Evolutionary conservation across 53 echinoderm and acorn worm genomes (phyloP).

Genomic region (Apostichopus leukothele): DNA sequence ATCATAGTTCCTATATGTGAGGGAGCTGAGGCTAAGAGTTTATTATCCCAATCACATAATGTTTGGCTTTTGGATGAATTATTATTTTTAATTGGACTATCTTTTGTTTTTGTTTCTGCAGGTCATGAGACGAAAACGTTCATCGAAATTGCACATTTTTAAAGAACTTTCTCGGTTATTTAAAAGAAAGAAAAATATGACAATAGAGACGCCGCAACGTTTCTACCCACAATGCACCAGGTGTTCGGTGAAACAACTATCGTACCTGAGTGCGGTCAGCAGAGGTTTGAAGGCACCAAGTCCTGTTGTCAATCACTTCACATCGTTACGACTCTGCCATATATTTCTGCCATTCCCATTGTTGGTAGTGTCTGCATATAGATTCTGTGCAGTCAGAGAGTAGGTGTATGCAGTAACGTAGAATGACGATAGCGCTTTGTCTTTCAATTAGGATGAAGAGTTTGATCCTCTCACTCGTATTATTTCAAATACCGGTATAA

Average conservation of each 20-base stretch:
- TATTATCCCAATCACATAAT: not conserved
- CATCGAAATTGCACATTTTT: conserved; percentile 6
- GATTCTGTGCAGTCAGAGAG: conserved; percentile 29
- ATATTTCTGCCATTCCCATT: conserved; percentile 80
- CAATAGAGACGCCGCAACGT: conserved; percentile 36
- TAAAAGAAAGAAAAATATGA: not conserved
- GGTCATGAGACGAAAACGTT: conserved; percentile 15
- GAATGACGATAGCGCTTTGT: too few species aligned
- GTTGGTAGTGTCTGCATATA: conserved; percentile 36
- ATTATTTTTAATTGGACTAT: not conserved
- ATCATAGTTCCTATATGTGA: too few species aligned
- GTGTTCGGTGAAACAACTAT: conserved; percentile 68
- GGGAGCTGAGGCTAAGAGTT: not conserved
- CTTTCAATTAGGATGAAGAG: too few species aligned
- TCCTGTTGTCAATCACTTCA: conserved; percentile 75
- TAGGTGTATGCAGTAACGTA: too few species aligned
- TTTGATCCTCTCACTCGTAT: too few species aligned
- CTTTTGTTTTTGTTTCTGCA: not conserved
- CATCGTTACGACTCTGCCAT: conserved; percentile 76
- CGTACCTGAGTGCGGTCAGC: conserved; percentile 61
- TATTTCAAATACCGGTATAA: too few species aligned
- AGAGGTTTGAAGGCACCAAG: conserved; percentile 44
- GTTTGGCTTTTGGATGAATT: not conserved
- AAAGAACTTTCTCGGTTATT: not conserved
- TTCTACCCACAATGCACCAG: conserved; percentile 90